phyloP scores from a whole-genome alignment of 2,888 invertebrate species.

The Pseudoips prasinana region DNA sequence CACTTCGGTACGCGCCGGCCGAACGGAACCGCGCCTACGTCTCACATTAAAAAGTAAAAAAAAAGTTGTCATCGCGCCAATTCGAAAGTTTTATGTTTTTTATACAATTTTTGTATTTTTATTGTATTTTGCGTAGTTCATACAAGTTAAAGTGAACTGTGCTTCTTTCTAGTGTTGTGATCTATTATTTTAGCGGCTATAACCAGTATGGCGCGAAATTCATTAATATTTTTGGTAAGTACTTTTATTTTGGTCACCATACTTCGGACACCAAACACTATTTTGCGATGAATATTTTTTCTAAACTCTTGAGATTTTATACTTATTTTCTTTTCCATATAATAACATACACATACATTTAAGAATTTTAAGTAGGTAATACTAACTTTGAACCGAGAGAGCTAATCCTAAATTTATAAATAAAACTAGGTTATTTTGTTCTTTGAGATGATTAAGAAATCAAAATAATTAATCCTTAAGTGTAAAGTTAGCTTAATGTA shows the following conservation, averaged over 20 bases:
- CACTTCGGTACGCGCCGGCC: constrained; percentile 37
- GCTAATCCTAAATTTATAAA: no score
- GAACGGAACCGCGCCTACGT: constrained; percentile 29
- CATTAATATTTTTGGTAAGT: constrained; percentile 50
- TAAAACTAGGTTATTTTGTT: no score
- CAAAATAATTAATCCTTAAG: no score
- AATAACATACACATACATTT: no score
- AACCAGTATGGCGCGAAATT: constrained; percentile 39
- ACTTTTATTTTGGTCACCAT: not conserved
- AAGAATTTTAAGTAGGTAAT: no score
- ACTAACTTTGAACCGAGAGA: no score
- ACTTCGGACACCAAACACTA: no score
- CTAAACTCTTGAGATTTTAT: no score
- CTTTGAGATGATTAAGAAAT: no score
- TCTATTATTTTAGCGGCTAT: constrained; percentile 19
- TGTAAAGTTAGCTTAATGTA: no score
- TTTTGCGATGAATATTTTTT: no score
- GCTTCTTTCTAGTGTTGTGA: constrained; percentile 42
- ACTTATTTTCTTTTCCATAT: no score
- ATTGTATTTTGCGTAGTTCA: constrained; percentile 12
- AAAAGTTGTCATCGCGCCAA: constrained; percentile 26
- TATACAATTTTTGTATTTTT: constrained; percentile 1
- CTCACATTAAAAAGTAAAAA: constrained; percentile 20
- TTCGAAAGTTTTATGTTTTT: constrained; percentile 19
- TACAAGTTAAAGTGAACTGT: constrained; percentile 40